Percentiles rank a stretch among this genome's conserved stretches.
Evolutionary conservation across 1,140 invertebrate genomes (phyloP).

Genomic region (Eciton burchellii): DNA sequence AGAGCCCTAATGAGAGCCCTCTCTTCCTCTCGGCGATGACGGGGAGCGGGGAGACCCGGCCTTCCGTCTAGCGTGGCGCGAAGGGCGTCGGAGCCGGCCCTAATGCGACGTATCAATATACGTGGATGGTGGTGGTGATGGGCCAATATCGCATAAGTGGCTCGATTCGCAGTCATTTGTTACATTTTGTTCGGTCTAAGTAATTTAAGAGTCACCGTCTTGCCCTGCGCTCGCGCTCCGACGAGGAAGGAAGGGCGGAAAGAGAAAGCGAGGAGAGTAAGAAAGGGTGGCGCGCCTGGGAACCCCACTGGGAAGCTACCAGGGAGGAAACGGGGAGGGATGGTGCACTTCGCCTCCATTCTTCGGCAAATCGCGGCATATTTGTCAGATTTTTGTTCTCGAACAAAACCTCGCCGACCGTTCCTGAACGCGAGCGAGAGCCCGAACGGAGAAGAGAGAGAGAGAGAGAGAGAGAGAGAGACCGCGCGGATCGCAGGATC

Average conservation of each 20-base stretch:
- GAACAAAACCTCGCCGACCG: constrained; percentile 80
- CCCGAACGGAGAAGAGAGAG: not conserved
- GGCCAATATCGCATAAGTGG: constrained; percentile 83
- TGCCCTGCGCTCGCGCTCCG: constrained; percentile 29
- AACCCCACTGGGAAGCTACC: constrained; percentile 36
- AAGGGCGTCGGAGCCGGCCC: constrained; percentile 61
- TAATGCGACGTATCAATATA: constrained; percentile 81
- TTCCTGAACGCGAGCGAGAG: constrained; percentile 54
- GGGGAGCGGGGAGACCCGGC: constrained; percentile 4
- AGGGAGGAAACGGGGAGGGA: constrained; percentile 10
- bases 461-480: too few species aligned
- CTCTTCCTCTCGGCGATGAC: not conserved
- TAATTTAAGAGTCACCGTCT: constrained; percentile 81
- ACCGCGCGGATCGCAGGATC: too few species aligned
- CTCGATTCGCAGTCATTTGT: constrained; percentile 82
- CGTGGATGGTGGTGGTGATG: constrained; percentile 73
- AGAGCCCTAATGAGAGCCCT: constrained; percentile 1
- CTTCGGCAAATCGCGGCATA: constrained; percentile 84
- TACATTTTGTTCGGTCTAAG: constrained; percentile 83
- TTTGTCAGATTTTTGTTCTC: constrained; percentile 85
- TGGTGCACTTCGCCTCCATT: constrained; percentile 77
- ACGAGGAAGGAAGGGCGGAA: constrained; percentile 12
- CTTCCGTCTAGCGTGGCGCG: not conserved
- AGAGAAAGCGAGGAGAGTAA: constrained; percentile 34
- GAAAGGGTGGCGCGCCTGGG: constrained; percentile 42